Evolutionary conservation across 2,797 vertebrate genomes (phyloP).

Genomic region (Pterois miles): DNA sequence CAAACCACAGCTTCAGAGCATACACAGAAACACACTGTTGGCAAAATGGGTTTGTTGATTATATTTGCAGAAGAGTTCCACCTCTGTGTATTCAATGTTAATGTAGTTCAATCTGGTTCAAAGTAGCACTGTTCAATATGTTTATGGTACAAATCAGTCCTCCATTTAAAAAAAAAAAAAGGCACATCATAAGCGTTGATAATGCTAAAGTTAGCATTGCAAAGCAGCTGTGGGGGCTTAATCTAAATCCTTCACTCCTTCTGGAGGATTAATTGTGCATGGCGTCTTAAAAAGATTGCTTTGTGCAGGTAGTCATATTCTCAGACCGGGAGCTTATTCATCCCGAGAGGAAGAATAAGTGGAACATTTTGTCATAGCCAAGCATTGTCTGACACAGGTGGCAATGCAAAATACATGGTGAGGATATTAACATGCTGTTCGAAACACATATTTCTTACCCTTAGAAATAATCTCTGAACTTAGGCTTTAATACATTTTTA

Average conservation of each 20-base stretch:
- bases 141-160: neutral
- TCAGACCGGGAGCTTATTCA: constrained; percentile 21
- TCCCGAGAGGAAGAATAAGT: constrained; percentile 1
- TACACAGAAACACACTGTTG: constrained; percentile 5
- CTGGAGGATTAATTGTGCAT: constrained; percentile 57
- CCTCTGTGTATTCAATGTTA: constrained; percentile 16
- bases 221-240: constrained; percentile 51
- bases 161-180: constrained; percentile 23
- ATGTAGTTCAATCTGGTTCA: constrained; percentile 26
- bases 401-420: neutral
- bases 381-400: neutral
- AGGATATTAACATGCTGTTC: neutral
- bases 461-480: neutral
- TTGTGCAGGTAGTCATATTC: constrained; percentile 41
- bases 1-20: constrained; percentile 25
- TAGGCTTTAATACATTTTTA: neutral
- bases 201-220: constrained; percentile 60
- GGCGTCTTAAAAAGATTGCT: constrained; percentile 44
- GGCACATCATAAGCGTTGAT: constrained; percentile 42
- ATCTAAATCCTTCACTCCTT: constrained; percentile 62
- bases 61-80: constrained; percentile 27
- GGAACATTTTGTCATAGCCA: neutral
- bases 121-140: constrained; percentile 19
- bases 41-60: constrained; percentile 36
- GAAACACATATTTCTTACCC: neutral